Percentiles rank a stretch among this genome's conserved stretches.
phyloP scores from a whole-genome alignment of 2,888 invertebrate genomes.

The Chironomus riparius region DNA sequence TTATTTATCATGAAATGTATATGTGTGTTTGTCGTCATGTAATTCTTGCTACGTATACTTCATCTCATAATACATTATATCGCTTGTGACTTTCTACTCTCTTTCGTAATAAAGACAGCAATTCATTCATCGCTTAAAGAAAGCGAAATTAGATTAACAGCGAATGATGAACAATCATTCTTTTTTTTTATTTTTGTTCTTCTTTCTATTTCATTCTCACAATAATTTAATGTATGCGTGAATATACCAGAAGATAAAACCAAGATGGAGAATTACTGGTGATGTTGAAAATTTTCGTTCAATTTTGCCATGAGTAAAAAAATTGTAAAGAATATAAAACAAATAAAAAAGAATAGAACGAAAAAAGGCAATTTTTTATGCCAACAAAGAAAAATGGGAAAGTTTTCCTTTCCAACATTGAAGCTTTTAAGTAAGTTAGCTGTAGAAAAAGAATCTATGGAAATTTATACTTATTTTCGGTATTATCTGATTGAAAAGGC shows the following conservation, averaged over 20 bases:
- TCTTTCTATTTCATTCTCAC: background rate
- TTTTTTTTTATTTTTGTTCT: too few species aligned
- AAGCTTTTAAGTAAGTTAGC: background rate
- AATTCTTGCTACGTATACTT: background rate
- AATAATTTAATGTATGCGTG: background rate
- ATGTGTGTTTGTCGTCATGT: background rate
- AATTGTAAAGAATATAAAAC: background rate
- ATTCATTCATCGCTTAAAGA: too few species aligned
- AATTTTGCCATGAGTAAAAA: background rate
- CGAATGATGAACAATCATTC: background rate
- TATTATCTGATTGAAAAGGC: background rate
- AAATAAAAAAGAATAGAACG: background rate
- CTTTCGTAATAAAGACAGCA: too few species aligned
- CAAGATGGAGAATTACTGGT: background rate
- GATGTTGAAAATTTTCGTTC: background rate
- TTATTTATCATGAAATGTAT: background rate
- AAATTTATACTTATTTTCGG: constrained; percentile 6
- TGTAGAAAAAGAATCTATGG: background rate
- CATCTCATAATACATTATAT: background rate
- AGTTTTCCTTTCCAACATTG: background rate
- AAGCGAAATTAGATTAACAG: background rate
- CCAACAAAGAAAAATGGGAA: background rate
- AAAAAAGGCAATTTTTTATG: background rate
- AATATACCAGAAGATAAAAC: background rate
- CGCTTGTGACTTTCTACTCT: background rate